Percentiles rank a stretch among this genome's conserved stretches.
These are phyloP conservation scores for Anastrepha obliqua DNA, from an alignment of 1,140 invertebrate genomes.

Conservation along the genomic window DNA sequence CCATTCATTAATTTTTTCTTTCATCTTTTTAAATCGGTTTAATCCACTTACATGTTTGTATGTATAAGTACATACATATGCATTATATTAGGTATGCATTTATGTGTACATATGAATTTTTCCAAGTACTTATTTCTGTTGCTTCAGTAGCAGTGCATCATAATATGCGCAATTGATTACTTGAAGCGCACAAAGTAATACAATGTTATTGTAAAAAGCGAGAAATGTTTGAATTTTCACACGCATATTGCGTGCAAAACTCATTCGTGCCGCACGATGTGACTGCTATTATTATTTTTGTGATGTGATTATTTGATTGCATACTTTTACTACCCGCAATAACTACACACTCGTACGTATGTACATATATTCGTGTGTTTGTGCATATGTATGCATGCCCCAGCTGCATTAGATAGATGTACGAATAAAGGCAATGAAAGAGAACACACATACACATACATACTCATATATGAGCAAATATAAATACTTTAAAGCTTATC, in stretches of 20 bases:
- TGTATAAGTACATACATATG: background rate
- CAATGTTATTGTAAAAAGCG: conserved; percentile 24
- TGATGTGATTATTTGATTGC: background rate
- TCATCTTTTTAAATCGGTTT: no score
- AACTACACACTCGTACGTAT: background rate
- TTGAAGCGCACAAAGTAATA: background rate
- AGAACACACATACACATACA: no score
- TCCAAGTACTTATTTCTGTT: background rate
- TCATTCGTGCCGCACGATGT: conserved; percentile 35
- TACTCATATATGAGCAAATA: no score
- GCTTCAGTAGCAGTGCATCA: background rate
- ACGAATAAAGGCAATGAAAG: no score
- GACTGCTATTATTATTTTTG: background rate
- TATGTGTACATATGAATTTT: background rate
- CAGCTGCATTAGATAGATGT: background rate
- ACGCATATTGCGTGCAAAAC: conserved; percentile 9
- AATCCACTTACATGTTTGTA: background rate
- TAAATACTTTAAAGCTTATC: background rate
- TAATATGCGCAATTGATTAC: background rate
- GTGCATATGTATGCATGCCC: background rate
- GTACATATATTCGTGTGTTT: background rate
- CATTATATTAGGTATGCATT: background rate
- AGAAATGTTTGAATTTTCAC: conserved; percentile 38
- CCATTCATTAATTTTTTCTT: no score
- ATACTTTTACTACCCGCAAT: background rate